These are phyloP conservation scores for Chaetophractus vellerosus DNA, from an alignment of 2,797 vertebrate genomes.

Conservation along the genomic window DNA sequence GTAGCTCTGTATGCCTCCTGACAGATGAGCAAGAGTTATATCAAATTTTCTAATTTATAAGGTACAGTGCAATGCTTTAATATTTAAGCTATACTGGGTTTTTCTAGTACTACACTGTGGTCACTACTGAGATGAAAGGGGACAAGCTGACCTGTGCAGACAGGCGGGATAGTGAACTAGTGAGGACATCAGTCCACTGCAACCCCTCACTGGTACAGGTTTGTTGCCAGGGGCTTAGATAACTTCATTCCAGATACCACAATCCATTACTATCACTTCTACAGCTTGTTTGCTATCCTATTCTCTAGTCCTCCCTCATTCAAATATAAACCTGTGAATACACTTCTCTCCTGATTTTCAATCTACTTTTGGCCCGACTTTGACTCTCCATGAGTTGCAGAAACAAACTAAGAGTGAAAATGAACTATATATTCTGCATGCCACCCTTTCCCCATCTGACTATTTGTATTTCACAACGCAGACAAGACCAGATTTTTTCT, in stretches of 20 bases:
- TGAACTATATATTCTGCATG: accelerated
- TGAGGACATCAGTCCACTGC: accelerated
- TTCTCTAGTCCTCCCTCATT: neutral
- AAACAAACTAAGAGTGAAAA: neutral
- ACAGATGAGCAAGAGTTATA: no score
- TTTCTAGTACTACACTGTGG: neutral
- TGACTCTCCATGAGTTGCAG: neutral
- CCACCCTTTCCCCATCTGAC: neutral
- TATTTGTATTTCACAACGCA: neutral
- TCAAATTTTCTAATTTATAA: no score
- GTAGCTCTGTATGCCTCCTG: no score
- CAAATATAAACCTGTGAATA: neutral
- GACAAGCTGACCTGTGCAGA: neutral
- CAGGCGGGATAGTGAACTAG: neutral
- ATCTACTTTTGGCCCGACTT: neutral
- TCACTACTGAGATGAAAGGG: neutral
- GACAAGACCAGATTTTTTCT: neutral
- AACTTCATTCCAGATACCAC: neutral
- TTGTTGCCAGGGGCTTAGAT: neutral
- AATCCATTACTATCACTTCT: neutral
- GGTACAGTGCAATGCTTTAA: no score
- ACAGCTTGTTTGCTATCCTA: neutral
- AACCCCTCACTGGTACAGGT: neutral
- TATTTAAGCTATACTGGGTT: no score
- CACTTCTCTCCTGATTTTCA: neutral